phyloP scores from a whole-genome alignment of 2,113 vertebrate genomes.

The Microtus pennsylvanicus region DNA sequence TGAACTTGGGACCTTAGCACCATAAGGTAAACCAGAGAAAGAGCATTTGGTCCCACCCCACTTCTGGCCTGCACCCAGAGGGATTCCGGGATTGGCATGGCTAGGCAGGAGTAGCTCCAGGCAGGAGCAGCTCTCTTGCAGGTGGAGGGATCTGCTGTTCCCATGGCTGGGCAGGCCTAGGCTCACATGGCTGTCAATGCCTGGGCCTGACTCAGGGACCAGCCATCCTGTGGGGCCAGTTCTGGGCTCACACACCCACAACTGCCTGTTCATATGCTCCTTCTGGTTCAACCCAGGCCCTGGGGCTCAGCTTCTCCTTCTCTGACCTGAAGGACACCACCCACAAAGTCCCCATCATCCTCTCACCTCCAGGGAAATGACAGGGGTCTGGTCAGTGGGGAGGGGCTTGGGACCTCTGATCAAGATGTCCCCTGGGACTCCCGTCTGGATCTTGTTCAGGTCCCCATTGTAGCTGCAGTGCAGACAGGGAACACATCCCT shows the following conservation, averaged over 20 bases:
- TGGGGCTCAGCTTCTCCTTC: constrained; percentile 68
- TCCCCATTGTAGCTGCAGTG: not conserved
- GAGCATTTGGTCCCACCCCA: not conserved
- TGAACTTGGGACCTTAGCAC: not conserved
- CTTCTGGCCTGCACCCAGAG: not conserved
- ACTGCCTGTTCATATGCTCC: not conserved
- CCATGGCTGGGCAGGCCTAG: constrained; percentile 55
- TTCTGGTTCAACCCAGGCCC: constrained; percentile 9
- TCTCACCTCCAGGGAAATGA: not conserved
- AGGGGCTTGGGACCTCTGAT: not conserved
- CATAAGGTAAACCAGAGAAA: not conserved
- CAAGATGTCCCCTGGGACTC: not conserved
- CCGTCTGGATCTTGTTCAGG: not conserved
- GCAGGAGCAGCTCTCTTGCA: not conserved
- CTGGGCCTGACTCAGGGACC: constrained; percentile 62
- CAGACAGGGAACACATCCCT: not conserved
- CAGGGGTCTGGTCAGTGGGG: not conserved
- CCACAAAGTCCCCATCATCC: not conserved
- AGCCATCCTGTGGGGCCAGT: constrained; percentile 71
- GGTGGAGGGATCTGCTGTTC: constrained; percentile 50
- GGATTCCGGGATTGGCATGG: not conserved
- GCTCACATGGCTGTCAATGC: constrained; percentile 23
- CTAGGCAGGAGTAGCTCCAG: not conserved
- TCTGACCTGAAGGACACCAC: constrained; percentile 14
- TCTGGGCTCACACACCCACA: constrained; percentile 60